Base-by-base conservation (phyloP, 2,888 invertebrate genomes). In the Lepidocyrtinus sp. region DNA sequence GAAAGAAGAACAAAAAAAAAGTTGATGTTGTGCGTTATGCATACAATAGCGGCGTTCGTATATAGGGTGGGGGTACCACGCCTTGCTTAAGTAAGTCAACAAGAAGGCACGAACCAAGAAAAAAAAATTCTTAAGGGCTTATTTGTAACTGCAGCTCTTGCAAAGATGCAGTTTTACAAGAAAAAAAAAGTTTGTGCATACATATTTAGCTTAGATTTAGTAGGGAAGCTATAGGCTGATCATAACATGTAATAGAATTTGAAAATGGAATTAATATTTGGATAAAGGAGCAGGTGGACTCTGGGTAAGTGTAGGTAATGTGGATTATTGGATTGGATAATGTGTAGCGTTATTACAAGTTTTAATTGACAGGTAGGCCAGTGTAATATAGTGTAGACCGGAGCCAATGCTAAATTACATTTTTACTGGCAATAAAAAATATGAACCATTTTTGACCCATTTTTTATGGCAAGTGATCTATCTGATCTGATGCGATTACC, bases 401-500 rank as follows among this genome's bases (percentile, higher is more conserved):
- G 67, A 80, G 71, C 80, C 65, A 80, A 75, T 75, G 74, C 45
- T 75, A 75, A 68, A 74, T 78, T 78, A 21, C 59, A 36, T 59
- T 59, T 59, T 59, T 59, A 69, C 64, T 70, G 74, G 67, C 75
- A 61, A 74, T 80, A 69, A 77, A 77, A 80, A 75, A 75, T 80
- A 59, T 76, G 71, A 80, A 76, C 73, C 75, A 69, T 75, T 82
- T 81, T 73, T 84, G 82, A 84, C 84, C 84, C 84, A 81, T 84
- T 84, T 83, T 84, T 82, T 84, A 84, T 84, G 81, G 81, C 81
- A 82, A 78, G 78, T 84, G 82, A 84, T 82, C 84, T 77, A 81
- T 72, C 81, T 84, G 82, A 84, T 82, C 84, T 77, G 81, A 75
- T 75, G 77, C 79, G 82, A 82, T 80, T 82, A 77, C n/a, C 59